Evolutionary conservation across 2,797 vertebrate species (phyloP), one percentile per base, ranked within the genome.

Genomic region (Melopsittacus undulatus): DNA sequence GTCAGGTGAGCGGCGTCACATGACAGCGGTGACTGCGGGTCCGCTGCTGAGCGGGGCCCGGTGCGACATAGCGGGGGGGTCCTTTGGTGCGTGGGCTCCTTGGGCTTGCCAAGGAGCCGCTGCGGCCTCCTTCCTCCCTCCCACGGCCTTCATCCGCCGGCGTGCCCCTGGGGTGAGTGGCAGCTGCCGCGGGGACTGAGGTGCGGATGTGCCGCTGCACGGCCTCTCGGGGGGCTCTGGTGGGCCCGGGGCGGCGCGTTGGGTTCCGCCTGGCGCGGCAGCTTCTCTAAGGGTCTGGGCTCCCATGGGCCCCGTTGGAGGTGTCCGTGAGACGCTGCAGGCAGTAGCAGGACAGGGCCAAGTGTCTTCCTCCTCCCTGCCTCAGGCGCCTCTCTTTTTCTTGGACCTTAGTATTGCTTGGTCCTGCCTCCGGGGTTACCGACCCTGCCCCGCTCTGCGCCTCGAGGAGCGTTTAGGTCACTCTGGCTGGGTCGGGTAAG

Each of bases 1-100:
- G 66, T 96, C 96, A 96, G 86, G 81, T 97, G 96, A 73, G 34
- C 8, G 26, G 38, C 1, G 56, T 96, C 96, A 96, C 82, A 36
- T 97, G 96, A 90, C 42, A 29, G 59, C 38, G 42, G 66, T 3
- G 5, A n/a, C 40, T 2, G 42, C 1, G 12, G 21, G 7, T 42
- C 7, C 2, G 49, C 8, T 5, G 59, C 7, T 32, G 42, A 15
- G 42, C 4, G 24, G 21, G 32, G 20, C 32, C 8, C 32, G 59
- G 40, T 72, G 40, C 7, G 38, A 20, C 4, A 13, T 27, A 0
- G 34, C 5, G 32, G 34, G 2, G 2, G 64, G 26, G 36, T 26
- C 15, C 4, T 3, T 0, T 26, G 64, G 45, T 73, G 30, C 9
- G 48, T 18, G 45, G 54, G 56, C 30, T 80, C 5, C 29, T 29